These are phyloP conservation scores for Addax nasomaculatus DNA, from an alignment of 2,113 vertebrate species.

Conservation along the genomic window DNA sequence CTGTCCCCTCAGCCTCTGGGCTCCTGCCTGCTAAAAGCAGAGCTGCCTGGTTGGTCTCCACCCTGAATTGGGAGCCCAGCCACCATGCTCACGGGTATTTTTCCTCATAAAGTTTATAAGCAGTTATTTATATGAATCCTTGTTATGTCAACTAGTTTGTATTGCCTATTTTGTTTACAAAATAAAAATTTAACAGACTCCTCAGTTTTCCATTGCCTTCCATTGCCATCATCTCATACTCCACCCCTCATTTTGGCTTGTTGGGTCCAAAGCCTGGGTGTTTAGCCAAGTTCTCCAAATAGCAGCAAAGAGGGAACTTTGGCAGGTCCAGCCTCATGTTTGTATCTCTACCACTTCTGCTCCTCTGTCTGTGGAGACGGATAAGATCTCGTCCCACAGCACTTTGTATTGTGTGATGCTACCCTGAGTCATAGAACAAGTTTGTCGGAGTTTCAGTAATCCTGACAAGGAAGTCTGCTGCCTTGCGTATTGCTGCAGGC, in stretches of 20 bases:
- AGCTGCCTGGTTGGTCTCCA: constrained; percentile 40
- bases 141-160: constrained; percentile 70
- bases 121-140: constrained; percentile 36
- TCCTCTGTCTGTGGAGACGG: neutral
- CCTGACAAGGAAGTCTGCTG: constrained; percentile 2
- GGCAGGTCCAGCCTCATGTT: neutral
- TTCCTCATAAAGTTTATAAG: constrained; percentile 47
- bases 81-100: constrained; percentile 64
- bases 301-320: neutral
- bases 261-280: neutral
- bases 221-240: neutral
- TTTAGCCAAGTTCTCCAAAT: neutral
- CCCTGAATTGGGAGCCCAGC: constrained; percentile 54
- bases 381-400: neutral
- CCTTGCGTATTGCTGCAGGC: neutral
- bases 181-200: constrained; percentile 73
- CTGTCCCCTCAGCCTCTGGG: constrained; percentile 35
- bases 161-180: constrained; percentile 63
- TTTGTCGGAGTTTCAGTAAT: neutral
- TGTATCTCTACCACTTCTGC: neutral
- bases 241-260: neutral
- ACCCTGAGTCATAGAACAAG: constrained; percentile 3
- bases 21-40: constrained; percentile 45
- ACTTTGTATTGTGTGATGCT: neutral
- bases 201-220: constrained; percentile 14